A percentile compares a stretch with the other conserved stretches of the same genome.
phyloP scores from a whole-genome alignment of 1,140 invertebrate genomes.

The Triops longicaudatus region DNA sequence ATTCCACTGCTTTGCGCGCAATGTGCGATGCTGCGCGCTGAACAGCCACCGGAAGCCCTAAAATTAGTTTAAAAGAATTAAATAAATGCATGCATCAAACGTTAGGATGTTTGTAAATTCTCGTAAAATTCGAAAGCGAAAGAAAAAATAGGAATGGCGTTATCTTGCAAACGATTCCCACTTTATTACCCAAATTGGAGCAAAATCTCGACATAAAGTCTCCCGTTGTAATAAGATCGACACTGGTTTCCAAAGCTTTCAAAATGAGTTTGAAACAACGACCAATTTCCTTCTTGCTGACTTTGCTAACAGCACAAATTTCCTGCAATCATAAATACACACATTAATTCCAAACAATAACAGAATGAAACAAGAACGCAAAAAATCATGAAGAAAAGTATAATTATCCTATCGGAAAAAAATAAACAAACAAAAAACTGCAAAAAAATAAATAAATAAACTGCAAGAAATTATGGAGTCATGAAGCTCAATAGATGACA shows the following conservation, averaged over 20 bases:
- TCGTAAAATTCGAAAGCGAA: no score
- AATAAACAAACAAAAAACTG: no score
- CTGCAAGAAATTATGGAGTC: no score
- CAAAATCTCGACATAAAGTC: constrained; percentile 97
- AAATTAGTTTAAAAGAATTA: no score
- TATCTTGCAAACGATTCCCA: no score
- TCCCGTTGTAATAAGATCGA: constrained; percentile 94
- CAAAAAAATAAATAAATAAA: no score
- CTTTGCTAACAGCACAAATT: constrained; percentile 96
- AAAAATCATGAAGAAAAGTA: no score
- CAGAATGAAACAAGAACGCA: no score
- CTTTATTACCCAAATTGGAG: constrained; percentile 57
- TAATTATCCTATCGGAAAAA: no score
- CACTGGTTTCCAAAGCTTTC: constrained; percentile 85
- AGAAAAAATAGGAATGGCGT: not conserved
- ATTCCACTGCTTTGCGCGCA: constrained; percentile 88
- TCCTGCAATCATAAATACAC: constrained; percentile 47
- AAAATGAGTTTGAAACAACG: constrained; percentile 91
- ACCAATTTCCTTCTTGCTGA: constrained; percentile 99
- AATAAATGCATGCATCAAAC: not conserved
- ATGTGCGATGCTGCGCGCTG: constrained; percentile 95
- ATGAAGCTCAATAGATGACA: no score
- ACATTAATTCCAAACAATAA: not conserved
- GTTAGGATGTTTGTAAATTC: not conserved
- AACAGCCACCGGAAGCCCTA: constrained; percentile 74